These are phyloP conservation scores for Amphimallon solstitiale DNA, from an alignment of 2,888 invertebrate genomes.

Conservation along the genomic window DNA sequence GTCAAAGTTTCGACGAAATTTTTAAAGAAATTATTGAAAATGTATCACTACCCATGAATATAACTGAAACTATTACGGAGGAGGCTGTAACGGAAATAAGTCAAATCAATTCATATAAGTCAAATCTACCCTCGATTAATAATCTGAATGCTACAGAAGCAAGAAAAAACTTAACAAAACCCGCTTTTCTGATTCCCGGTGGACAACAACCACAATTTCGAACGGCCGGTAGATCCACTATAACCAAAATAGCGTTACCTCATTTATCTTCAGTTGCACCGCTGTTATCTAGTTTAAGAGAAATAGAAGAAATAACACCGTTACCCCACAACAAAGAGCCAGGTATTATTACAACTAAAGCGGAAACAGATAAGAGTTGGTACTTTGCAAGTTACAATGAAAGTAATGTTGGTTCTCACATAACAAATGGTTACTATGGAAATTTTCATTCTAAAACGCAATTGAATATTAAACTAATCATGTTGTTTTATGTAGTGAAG, in stretches of 20 bases:
- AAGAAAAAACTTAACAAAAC: conserved; percentile 57
- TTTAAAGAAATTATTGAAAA: conserved; percentile 50
- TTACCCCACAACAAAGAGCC: conserved; percentile 27
- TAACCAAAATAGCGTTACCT: conserved; percentile 69
- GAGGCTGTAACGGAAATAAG: not conserved
- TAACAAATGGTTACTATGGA: not conserved
- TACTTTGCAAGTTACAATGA: conserved; percentile 88
- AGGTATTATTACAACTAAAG: conserved; percentile 46
- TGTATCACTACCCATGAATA: conserved; percentile 41
- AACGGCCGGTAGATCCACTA: conserved; percentile 67
- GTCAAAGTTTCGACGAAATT: conserved; percentile 48
- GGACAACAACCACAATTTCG: conserved; percentile 64
- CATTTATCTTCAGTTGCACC: conserved; percentile 51
- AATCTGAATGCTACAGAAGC: conserved; percentile 18
- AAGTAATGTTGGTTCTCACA: conserved; percentile 54
- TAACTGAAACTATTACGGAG: conserved; percentile 8
- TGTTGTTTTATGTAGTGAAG: conserved; percentile 19
- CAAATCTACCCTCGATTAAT: conserved; percentile 5
- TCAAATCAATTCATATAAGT: conserved; percentile 1
- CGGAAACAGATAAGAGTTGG: conserved; percentile 67
- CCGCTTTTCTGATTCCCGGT: conserved; percentile 72
- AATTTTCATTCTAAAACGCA: not conserved
- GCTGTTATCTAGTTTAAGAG: conserved; percentile 46
- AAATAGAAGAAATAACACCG: conserved; percentile 40
- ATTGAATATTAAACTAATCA: conserved; percentile 8